Conservation (phyloP, 2,797 vertebrate species). For the Enteromius fasciolatus region DNA sequence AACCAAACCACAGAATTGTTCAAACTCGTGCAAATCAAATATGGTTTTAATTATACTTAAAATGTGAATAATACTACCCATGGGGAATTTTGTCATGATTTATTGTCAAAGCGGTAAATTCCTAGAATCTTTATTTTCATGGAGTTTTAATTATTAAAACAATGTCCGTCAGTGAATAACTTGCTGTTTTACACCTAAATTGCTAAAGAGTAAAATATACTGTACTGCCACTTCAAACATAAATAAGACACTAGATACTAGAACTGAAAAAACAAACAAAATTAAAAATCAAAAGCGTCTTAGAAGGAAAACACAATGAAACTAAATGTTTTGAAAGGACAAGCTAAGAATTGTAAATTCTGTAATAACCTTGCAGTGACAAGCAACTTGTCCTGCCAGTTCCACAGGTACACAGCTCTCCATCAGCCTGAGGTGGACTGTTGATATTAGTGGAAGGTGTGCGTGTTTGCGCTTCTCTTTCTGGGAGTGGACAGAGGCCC, state of each 20-base stretch:
- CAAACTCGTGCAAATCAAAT: not conserved
- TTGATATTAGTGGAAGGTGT: not conserved
- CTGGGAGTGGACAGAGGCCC: slow-evolving; percentile 28
- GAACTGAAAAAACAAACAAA: not conserved
- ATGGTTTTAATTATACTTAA: not conserved
- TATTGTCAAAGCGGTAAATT: not conserved
- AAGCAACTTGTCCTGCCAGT: slow-evolving; percentile 14
- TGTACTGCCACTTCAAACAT: not conserved
- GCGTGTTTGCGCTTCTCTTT: slow-evolving; percentile 12
- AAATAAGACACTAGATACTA: not conserved
- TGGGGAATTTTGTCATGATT: not conserved
- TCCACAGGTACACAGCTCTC: not conserved
- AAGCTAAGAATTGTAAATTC: not conserved
- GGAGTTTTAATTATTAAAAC: not conserved
- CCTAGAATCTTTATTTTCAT: not conserved
- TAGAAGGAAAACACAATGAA: not conserved
- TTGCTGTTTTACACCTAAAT: not conserved
- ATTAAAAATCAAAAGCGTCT: not conserved
- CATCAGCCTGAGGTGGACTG: not conserved
- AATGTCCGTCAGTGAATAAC: not conserved
- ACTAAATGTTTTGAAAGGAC: slow-evolving; percentile 3
- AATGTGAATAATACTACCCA: not conserved
- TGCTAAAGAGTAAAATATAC: not conserved
- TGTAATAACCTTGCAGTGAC: slow-evolving; percentile 12
- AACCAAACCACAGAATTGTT: not conserved